phyloP scores from a whole-genome alignment of 2,888 invertebrate genomes.

The Electrophaes corylata region DNA sequence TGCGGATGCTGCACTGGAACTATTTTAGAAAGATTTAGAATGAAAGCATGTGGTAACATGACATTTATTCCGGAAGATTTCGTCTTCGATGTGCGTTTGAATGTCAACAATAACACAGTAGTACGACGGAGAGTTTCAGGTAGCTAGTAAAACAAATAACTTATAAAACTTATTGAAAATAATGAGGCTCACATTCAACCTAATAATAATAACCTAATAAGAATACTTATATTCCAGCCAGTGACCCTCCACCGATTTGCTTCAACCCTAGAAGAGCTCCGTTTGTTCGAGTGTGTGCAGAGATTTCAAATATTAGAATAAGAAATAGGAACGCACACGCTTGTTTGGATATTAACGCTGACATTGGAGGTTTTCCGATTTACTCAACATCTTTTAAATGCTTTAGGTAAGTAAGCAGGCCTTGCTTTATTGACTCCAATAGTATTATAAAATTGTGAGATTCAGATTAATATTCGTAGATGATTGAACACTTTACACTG shows the following conservation, averaged over 20 bases:
- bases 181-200: background rate
- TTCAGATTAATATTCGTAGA: too few relatives aligned
- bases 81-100: conserved; percentile 89
- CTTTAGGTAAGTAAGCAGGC: conserved; percentile 58
- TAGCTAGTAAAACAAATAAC: conserved; percentile 45
- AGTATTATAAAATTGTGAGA: too few relatives aligned
- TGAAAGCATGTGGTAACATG: conserved; percentile 91
- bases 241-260: conserved; percentile 89
- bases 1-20: conserved; percentile 89
- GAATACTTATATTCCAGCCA: conserved; percentile 78
- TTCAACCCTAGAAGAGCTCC: conserved; percentile 88
- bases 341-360: conserved; percentile 90
- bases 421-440: too few relatives aligned
- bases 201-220: background rate
- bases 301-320: conserved; percentile 91
- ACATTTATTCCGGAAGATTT: conserved; percentile 93
- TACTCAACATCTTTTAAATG: conserved; percentile 83
- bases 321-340: conserved; percentile 91
- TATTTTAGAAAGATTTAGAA: conserved; percentile 85
- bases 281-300: conserved; percentile 88
- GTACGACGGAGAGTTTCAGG: conserved; percentile 90
- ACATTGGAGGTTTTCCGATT: conserved; percentile 83
- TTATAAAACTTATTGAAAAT: background rate
- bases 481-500: too few relatives aligned
- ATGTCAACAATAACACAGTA: conserved; percentile 89